Evolutionary conservation across 1,140 invertebrate genomes (phyloP), one percentile per base, ranked within the genome.

Genomic region (Drosophila prosaltans): DNA sequence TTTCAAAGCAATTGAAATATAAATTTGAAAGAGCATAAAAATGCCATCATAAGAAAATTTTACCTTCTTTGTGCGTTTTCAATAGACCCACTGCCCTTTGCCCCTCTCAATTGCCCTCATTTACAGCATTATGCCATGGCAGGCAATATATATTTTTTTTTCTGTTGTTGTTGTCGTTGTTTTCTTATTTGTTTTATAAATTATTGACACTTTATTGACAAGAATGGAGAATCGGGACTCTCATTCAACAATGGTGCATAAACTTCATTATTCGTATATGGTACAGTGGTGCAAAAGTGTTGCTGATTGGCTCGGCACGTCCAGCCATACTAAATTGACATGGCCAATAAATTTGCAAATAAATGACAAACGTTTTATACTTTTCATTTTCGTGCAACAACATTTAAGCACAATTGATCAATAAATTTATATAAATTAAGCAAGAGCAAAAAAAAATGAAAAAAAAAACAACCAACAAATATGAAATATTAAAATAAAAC

Each of bases 131-230:
- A 74, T 80, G 74, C 67, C 51, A 59, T 63, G 67, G 70, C 80
- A 76, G 72, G 61, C 62, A 65, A 57, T 69, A 82, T 72, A 16
- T 16, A 16, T 16, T 16, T 16, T 16, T 16, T 16, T 16, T 16
- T 16, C 16, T 16, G 16, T 88, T 88, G 70, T 36, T 36, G 32
- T 36, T 89, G 84, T 24, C 45, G 16, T 48, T 51, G 45, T 51
- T 51, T 51, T 51, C 45, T 51, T 51, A 51, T 89, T 89, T 89
- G 84, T 77, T 89, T 81, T 89, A 89, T 89, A 89, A 89, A 89
- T 89, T 89, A 89, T 89, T 89, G 84, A 89, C 84, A 89, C 84
- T 89, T 89, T 89, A 89, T 89, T 89, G 84, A 89, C 84, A 89
- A 59, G 55, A 77, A 63, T 60, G 45, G 54, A 67, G 30, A 39